phyloP scores from a whole-genome alignment of 2,888 invertebrate genomes.

The Busseola fusca region DNA sequence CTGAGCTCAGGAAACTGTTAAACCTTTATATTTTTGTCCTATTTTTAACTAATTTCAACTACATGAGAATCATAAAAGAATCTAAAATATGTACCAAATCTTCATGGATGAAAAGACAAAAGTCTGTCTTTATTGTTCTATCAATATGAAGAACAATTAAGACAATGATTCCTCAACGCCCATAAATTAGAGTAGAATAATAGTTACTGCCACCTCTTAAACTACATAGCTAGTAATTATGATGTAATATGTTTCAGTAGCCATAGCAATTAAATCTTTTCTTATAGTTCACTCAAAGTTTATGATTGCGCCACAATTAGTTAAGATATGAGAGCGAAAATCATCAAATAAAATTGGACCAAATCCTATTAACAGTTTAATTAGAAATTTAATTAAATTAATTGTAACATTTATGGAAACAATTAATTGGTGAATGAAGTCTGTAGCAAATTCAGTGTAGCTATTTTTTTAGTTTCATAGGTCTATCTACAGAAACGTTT shows the following conservation, averaged over 20 bases:
- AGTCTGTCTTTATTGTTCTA: constrained; percentile 16
- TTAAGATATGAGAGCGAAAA: constrained; percentile 22
- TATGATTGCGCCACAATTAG: constrained; percentile 19
- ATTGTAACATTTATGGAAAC: constrained; percentile 29
- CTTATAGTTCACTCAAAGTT: constrained; percentile 18
- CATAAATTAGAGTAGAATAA: constrained; percentile 34
- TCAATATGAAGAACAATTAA: constrained; percentile 25
- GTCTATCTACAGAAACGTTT: background rate
- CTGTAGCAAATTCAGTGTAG: background rate
- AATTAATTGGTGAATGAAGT: constrained; percentile 24
- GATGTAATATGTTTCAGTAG: constrained; percentile 36
- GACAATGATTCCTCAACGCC: constrained; percentile 13
- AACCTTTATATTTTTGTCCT: constrained; percentile 6
- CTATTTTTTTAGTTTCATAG: background rate
- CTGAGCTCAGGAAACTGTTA: background rate
- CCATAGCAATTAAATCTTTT: constrained; percentile 30
- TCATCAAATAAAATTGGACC: constrained; percentile 29
- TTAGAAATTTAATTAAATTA: constrained; percentile 43
- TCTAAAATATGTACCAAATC: constrained; percentile 4
- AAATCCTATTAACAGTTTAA: constrained; percentile 36
- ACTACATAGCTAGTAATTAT: constrained; percentile 27
- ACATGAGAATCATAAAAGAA: constrained; percentile 6
- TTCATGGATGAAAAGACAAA: background rate
- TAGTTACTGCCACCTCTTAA: constrained; percentile 27
- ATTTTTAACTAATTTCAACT: constrained; percentile 18